Conservation (phyloP, 2,113 vertebrate genomes). For the Rattus rattus region DNA sequence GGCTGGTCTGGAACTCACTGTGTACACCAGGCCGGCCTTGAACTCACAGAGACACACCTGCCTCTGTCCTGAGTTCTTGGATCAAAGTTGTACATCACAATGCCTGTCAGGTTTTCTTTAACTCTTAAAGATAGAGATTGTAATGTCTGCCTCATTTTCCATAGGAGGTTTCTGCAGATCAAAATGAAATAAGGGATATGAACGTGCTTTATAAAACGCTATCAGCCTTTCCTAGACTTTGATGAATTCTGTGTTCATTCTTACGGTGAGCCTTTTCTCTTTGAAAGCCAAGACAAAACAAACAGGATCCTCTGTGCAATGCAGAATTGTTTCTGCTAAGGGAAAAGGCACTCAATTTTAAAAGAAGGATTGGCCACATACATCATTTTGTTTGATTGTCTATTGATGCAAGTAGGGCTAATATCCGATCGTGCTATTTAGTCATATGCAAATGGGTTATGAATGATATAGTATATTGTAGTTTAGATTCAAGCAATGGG, state of each 20-base stretch:
- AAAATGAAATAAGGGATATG: slow-evolving; percentile 24
- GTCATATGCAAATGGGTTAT: background rate
- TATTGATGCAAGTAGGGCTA: slow-evolving; percentile 5
- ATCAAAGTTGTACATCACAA: too few relatives aligned
- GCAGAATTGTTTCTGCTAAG: slow-evolving; percentile 10
- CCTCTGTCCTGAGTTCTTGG: background rate
- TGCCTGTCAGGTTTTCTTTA: background rate
- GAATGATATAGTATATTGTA: background rate
- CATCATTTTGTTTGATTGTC: slow-evolving; percentile 18
- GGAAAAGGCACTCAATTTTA: background rate
- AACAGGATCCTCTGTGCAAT: background rate
- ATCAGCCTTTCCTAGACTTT: background rate
- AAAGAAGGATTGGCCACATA: background rate
- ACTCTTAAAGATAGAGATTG: background rate
- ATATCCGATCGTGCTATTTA: background rate
- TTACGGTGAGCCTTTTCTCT: slow-evolving; percentile 3
- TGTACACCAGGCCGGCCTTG: background rate
- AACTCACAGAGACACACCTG: background rate
- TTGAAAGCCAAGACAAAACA: slow-evolving; percentile 31
- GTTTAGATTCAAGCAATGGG: slow-evolving; percentile 27
- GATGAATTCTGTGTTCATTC: slow-evolving; percentile 39
- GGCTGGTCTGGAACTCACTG: background rate
- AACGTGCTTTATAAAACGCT: background rate
- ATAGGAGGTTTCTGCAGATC: slow-evolving; percentile 2
- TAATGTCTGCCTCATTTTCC: background rate